A percentile compares a stretch with the other conserved stretches of the same genome.
Conservation (phyloP, 2,113 vertebrate genomes). For the Hucho hucho region DNA sequence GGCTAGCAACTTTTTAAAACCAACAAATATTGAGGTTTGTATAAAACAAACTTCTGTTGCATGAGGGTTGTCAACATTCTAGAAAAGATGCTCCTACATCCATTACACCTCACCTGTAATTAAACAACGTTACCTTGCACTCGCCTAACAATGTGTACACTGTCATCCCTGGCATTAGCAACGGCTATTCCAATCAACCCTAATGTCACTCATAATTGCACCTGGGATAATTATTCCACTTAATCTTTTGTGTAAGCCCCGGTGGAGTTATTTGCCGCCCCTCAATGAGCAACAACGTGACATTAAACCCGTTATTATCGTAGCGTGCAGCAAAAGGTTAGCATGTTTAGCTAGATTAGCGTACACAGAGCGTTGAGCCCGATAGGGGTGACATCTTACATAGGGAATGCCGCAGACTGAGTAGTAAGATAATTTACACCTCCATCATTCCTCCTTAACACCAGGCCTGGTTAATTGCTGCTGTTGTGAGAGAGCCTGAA, state of each 20-base stretch:
- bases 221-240: conserved; percentile 48
- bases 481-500: conserved; percentile 6
- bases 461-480: conserved; percentile 11
- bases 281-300: conserved; percentile 29
- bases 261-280: conserved; percentile 23
- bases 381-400: conserved; percentile 21
- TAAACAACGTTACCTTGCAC: conserved; percentile 63
- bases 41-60: no score
- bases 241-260: conserved; percentile 57
- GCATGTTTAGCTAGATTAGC: conserved; percentile 42
- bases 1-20: no score
- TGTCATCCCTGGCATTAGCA: conserved; percentile 21
- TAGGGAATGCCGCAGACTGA: conserved; percentile 2
- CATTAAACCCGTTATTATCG: conserved; percentile 53
- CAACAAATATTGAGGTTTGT: no score
- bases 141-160: conserved; percentile 28
- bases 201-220: conserved; percentile 43
- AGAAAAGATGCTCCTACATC: background rate
- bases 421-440: conserved; percentile 16
- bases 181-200: conserved; percentile 32
- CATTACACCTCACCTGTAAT: conserved; percentile 13
- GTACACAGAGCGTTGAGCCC: conserved; percentile 2
- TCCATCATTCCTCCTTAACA: conserved; percentile 14
- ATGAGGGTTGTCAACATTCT: background rate
- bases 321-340: conserved; percentile 53